Percentiles rank a stretch among this genome's conserved stretches.
These are phyloP conservation scores for Trachelus troglodyta DNA, from an alignment of 2,888 invertebrate genomes.

Conservation along the genomic window DNA sequence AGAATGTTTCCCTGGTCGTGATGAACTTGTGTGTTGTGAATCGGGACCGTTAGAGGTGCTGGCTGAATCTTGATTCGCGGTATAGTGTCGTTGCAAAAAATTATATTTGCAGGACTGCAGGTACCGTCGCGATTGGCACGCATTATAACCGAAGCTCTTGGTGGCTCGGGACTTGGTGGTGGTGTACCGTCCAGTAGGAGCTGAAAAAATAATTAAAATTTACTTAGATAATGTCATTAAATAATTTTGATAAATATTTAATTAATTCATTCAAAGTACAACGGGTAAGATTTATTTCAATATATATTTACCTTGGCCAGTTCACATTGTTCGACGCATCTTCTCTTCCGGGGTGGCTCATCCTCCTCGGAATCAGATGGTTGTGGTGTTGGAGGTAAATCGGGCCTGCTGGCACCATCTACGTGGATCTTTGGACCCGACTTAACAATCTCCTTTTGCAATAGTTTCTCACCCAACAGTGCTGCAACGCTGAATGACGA, in stretches of 20 bases:
- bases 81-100: not conserved
- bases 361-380: constrained; percentile 88
- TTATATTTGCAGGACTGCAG: constrained; percentile 65
- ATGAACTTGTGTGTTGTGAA: constrained; percentile 32
- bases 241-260: not conserved
- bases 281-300: not conserved
- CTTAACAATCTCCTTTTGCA: constrained; percentile 22
- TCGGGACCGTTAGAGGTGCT: not conserved
- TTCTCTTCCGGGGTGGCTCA: constrained; percentile 69
- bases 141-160: constrained; percentile 85
- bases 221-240: not conserved
- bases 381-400: constrained; percentile 77
- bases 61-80: not conserved
- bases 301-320: constrained; percentile 65
- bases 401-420: constrained; percentile 49
- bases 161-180: constrained; percentile 68
- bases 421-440: constrained; percentile 7
- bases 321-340: constrained; percentile 69
- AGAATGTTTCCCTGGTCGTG: constrained; percentile 72
- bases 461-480: constrained; percentile 55
- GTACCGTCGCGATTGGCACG: constrained; percentile 85
- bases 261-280: not conserved
- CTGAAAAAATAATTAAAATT: constrained; percentile 35
- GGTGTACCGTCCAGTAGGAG: constrained; percentile 69
- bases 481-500: constrained; percentile 62